Evolutionary conservation across 1,140 invertebrate species (phyloP).

Genomic region (Platyscapa corneri): DNA sequence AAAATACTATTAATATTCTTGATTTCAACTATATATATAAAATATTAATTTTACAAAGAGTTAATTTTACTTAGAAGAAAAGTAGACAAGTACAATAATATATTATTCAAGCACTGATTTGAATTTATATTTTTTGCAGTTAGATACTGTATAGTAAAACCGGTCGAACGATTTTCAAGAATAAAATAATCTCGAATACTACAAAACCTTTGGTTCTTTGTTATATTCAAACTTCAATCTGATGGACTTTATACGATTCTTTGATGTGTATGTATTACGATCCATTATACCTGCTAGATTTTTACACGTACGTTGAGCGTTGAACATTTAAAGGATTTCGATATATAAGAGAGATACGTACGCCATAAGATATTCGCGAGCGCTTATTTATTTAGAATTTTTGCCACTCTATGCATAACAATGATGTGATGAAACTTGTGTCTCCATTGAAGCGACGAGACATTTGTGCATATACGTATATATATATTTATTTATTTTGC

Average conservation of each 20-base stretch:
- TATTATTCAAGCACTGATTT: no score
- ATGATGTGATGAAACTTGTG: background rate
- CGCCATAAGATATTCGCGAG: background rate
- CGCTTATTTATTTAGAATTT: background rate
- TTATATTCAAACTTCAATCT: background rate
- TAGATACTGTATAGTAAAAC: no score
- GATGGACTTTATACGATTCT: background rate
- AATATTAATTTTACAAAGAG: no score
- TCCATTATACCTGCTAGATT: background rate
- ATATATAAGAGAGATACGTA: background rate
- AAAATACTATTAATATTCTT: no score
- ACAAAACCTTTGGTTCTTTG: background rate
- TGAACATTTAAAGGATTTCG: background rate
- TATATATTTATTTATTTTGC: background rate
- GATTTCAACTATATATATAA: no score
- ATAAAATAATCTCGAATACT: background rate
- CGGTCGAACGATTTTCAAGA: background rate
- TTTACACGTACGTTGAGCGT: background rate
- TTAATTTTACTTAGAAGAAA: no score
- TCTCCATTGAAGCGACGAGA: background rate
- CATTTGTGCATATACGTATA: background rate
- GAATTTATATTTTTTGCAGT: no score
- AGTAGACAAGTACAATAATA: no score
- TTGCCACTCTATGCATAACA: conserved; percentile 25
- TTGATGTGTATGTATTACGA: background rate